Base-by-base conservation (phyloP, 92 coral and sea anemone genomes). In the Phymanthus crucifer region DNA sequence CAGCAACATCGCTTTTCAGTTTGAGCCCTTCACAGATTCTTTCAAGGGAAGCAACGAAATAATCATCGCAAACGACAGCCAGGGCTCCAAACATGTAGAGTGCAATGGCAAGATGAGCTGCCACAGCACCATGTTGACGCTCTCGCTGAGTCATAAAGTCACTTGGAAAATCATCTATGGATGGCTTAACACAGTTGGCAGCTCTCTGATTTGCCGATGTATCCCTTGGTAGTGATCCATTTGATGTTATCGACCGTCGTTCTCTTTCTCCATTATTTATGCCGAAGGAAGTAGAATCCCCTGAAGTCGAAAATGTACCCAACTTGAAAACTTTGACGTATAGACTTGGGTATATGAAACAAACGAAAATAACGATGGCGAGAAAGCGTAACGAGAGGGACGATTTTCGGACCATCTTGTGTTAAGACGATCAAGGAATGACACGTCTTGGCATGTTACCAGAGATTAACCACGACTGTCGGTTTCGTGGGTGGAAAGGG, bases 41-140 rank as follows among this genome's bases (percentile, higher is more conserved):
- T 76, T 92, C 91, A 7, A 92, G 84, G 17, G 97, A 89, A 17
- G 93, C 86, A 0, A 92, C 97, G 79, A 92, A 92, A 72, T 92
- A 92, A 27, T 89, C 89, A 70, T 92, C 88, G n/a, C 97, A 89
- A 2, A 87, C 83, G 4, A 84, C 40, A 2, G 93, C 90, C 13
- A 92, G 73, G 14, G 83, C 97, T n/a, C 85, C 86, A 72, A 92
- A 92, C 85, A 83, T 73, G 82, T 92, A 92, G 31, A 92, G 31
- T 33, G 93, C 89, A 52, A 87, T 56, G 6, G 81, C 70, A 54
- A 89, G 50, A 76, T 92, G 93, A 3, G 87, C 45, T 2, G 87
- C 52, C 19, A 88, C 91, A 0, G 91, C 97, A 32, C 86, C 90
- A 21, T 86, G 40, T 14, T 76, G 87, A 10, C 97, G 87, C 26